These are phyloP conservation scores for Pelosia muscerda DNA, from an alignment of 2,888 invertebrate genomes.

Conservation along the genomic window DNA sequence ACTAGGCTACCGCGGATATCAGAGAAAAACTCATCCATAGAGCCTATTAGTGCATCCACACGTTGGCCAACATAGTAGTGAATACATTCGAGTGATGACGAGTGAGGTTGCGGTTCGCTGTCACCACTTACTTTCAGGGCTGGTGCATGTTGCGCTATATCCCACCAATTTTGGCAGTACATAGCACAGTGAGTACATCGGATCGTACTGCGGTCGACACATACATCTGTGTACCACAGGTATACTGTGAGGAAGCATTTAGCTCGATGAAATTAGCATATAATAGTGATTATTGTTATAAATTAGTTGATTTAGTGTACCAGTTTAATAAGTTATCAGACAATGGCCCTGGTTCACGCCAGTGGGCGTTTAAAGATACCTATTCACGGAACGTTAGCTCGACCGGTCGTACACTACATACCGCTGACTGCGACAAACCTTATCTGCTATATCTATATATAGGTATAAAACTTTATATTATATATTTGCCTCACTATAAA, in stretches of 20 bases:
- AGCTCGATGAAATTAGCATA: slow-evolving; percentile 5
- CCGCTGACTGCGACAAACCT: slow-evolving; percentile 7
- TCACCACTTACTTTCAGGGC: too few species aligned
- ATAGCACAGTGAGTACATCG: too few species aligned
- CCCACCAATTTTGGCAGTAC: too few species aligned
- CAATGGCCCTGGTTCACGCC: slow-evolving; percentile 49
- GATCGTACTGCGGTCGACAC: too few species aligned
- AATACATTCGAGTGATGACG: too few species aligned
- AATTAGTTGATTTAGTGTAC: slow-evolving; percentile 35
- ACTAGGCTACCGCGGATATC: too few species aligned
- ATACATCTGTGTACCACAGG: background rate
- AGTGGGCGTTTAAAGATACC: slow-evolving; percentile 46
- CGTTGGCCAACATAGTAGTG: too few species aligned
- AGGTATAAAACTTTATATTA: background rate
- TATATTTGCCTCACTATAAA: background rate
- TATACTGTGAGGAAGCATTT: background rate
- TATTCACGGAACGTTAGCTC: slow-evolving; percentile 30
- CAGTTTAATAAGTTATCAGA: slow-evolving; percentile 55
- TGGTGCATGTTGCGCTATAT: too few species aligned
- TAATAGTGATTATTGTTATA: slow-evolving; percentile 27
- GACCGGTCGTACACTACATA: background rate
- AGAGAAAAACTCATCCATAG: too few species aligned
- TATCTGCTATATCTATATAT: slow-evolving; percentile 1
- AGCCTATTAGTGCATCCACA: too few species aligned
- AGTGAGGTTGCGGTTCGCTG: too few species aligned